A percentile compares a stretch with the other conserved stretches of the same genome.
Conservation (phyloP, 2,797 vertebrate species). For the Sylvilagus floridanus region DNA sequence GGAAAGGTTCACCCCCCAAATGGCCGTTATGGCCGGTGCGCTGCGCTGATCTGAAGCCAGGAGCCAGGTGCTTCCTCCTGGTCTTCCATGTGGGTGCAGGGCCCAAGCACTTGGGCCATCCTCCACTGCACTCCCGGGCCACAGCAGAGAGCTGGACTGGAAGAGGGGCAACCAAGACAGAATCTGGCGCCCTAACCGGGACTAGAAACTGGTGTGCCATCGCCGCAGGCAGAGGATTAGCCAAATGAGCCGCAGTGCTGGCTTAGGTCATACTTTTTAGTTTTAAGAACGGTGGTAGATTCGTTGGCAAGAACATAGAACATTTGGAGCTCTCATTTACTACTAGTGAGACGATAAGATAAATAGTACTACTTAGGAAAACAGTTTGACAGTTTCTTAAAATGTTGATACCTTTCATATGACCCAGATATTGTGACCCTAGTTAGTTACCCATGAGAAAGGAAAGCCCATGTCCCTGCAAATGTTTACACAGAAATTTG, state of each 20-base stretch:
- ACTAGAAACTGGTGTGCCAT: too few species aligned
- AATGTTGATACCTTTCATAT: not conserved
- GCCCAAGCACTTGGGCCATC: too few species aligned
- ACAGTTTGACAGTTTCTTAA: not conserved
- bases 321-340: not conserved
- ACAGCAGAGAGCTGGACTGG: too few species aligned
- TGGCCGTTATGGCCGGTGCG: fast-evolving
- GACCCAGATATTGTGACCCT: not conserved
- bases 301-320: not conserved
- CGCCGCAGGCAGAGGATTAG: too few species aligned
- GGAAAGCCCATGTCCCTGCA: not conserved
- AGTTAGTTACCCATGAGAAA: not conserved
- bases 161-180: too few species aligned
- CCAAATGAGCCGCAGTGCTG: fast-evolving
- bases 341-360: not conserved
- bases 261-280: not conserved
- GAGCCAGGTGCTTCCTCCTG: too few species aligned
- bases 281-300: not conserved
- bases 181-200: fast-evolving
- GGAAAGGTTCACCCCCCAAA: too few species aligned
- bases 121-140: too few species aligned
- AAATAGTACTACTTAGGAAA: not conserved
- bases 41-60: too few species aligned
- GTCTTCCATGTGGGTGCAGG: too few species aligned
- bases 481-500: not conserved